Conservation (phyloP, 2,888 invertebrate species). For the Nymphalis urticae region DNA sequence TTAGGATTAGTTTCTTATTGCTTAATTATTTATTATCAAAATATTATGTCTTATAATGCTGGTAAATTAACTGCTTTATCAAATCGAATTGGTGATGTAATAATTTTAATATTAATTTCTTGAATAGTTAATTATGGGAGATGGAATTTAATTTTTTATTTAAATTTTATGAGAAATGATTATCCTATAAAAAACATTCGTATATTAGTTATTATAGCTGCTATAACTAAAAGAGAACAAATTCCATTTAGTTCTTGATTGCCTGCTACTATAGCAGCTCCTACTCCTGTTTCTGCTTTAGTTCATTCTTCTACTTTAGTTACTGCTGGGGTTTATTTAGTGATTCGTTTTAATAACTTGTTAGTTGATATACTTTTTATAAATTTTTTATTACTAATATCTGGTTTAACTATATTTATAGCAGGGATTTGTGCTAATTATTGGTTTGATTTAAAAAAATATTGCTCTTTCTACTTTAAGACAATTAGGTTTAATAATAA, state of each 20-base stretch:
- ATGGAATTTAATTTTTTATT: constrained; percentile 80
- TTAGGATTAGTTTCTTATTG: constrained; percentile 87
- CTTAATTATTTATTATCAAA: constrained; percentile 87
- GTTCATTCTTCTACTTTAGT: constrained; percentile 89
- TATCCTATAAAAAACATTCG: no score
- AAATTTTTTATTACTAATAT: constrained; percentile 78
- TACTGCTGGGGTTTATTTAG: constrained; percentile 87
- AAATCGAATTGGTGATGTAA: constrained; percentile 88
- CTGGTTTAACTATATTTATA: constrained; percentile 83
- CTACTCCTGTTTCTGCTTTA: constrained; percentile 79
- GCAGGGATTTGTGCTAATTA: constrained; percentile 75
- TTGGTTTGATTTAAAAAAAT: constrained; percentile 87
- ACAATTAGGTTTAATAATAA: constrained; percentile 88
- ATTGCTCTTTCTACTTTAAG: constrained; percentile 89
- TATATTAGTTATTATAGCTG: no score
- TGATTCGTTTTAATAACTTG: constrained; percentile 85
- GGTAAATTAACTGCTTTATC: constrained; percentile 87
- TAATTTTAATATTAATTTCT: constrained; percentile 83
- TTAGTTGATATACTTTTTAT: constrained; percentile 65
- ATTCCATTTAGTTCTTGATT: constrained; percentile 90
- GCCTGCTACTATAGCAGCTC: constrained; percentile 88
- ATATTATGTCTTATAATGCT: constrained; percentile 85
- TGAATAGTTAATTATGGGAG: constrained; percentile 80
- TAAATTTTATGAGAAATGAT: no score
- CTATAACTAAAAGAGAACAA: no score